These are phyloP conservation scores for Microcebus griseorufus DNA, from an alignment of 2,113 vertebrate genomes.

Conservation along the genomic window DNA sequence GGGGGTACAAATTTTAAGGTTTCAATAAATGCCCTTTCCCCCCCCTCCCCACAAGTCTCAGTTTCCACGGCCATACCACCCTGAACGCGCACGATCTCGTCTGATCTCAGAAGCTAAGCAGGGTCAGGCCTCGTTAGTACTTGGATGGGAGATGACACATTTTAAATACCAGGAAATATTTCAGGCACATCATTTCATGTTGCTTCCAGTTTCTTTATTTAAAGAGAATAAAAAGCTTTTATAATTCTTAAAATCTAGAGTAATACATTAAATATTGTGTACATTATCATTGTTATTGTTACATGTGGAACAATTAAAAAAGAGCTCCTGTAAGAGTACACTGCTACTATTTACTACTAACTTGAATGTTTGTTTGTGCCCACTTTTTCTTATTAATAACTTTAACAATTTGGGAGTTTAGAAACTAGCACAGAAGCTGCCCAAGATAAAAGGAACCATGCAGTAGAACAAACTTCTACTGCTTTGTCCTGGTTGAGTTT, in stretches of 20 bases:
- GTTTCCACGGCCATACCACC: no score
- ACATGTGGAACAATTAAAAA: neutral
- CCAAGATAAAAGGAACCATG: neutral
- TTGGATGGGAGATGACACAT: neutral
- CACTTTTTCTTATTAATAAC: slow-evolving; percentile 15
- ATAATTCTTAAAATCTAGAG: neutral
- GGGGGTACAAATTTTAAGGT: no score
- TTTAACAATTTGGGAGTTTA: slow-evolving; percentile 42
- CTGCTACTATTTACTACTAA: neutral
- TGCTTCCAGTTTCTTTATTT: slow-evolving; percentile 5
- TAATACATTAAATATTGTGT: neutral
- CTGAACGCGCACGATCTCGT: no score
- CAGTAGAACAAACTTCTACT: neutral
- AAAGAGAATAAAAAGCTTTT: neutral
- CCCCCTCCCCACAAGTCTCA: no score
- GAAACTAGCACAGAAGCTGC: neutral
- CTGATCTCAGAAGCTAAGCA: no score
- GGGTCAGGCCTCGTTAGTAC: no score
- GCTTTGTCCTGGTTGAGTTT: slow-evolving; percentile 20
- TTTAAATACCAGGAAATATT: slow-evolving; percentile 22
- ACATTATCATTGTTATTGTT: neutral
- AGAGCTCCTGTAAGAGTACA: neutral
- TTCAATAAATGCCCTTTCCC: no score
- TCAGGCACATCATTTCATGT: neutral
- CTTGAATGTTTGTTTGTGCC: neutral